Base-by-base conservation (phyloP, 2,888 invertebrate genomes). In the Arge pagana region DNA sequence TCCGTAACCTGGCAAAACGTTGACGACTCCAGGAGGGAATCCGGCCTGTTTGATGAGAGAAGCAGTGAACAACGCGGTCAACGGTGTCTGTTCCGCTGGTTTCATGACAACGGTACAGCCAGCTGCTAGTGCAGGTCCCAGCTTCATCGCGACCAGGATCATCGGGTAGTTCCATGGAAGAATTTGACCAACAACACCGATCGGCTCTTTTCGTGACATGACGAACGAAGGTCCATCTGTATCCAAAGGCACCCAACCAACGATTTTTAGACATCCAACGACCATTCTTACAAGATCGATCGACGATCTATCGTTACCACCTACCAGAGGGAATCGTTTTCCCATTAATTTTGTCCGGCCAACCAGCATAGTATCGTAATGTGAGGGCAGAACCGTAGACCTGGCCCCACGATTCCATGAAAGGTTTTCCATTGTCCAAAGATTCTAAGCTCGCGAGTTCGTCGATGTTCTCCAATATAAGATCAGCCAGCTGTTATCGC, bases 91-190 rank as follows among this genome's bases (percentile, higher is more conserved):
- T 63, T 85, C 85, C 0, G 85, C 74, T 3, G 83, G 80, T 65
- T 85, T 85, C 72, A 96, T 80, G 15, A 96, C 84, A 7, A 95
- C 81, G 0, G 90, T 90, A 75, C 93, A 66, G 6, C 82, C 85
- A 11, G 80, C 75, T 3, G 83, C 82, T 40, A 85, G 62, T 1
- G 83, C 84, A 2, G 83, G 83, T 1, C 80, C 83, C 80, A 82
- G 81, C 77, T 93, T 93, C 88, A 92, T 90, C 5, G 86, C 81
- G 61, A 88, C 78, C 89, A 93, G 89, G 51, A 89, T 70, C 23
- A 85, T 68, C 1, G 87, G 89, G 68, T 87, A 89, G 74, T 90
- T 89, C 89, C 89, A 90, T 10, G 90, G 89, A 50, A 88, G 87
- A 51, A 90, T 88, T 71, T 86, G 86, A 2, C 86, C 89, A 56